Evolutionary conservation across 1,140 invertebrate genomes (phyloP).

Genomic region (Coelopa frigida): DNA sequence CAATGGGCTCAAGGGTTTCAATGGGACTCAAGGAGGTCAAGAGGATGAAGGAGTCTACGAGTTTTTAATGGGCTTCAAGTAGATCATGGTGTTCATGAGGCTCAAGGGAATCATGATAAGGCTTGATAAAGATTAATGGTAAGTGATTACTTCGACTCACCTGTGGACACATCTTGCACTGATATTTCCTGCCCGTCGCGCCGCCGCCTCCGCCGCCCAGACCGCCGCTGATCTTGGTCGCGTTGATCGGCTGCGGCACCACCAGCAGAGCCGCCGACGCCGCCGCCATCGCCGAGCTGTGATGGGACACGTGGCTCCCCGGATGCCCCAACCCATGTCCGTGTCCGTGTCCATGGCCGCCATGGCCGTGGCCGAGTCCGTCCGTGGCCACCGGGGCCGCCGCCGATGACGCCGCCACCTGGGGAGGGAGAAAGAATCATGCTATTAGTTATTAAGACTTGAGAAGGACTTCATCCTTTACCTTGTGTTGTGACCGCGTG

Average conservation of each 20-base stretch:
- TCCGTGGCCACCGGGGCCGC: conserved; percentile 8
- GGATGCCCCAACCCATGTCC: no score
- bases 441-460: neutral
- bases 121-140: no score
- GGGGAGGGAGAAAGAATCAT: conserved; percentile 13
- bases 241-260: conserved; percentile 86
- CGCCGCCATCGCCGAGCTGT: conserved; percentile 42
- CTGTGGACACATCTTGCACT: conserved; percentile 98
- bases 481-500: conserved; percentile 36
- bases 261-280: conserved; percentile 61
- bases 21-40: no score
- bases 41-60: no score
- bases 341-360: no score
- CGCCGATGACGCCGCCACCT: conserved; percentile 48
- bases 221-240: conserved; percentile 54
- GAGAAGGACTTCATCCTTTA: conserved; percentile 13
- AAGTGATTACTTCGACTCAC: conserved; percentile 59
- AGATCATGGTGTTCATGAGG: no score
- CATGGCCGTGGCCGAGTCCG: no score
- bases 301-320: conserved; percentile 31
- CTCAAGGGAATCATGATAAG: no score
- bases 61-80: no score
- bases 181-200: conserved; percentile 69
- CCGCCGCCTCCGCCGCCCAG: conserved; percentile 48
- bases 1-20: no score